Evolutionary conservation across 2,888 invertebrate species (phyloP).

Genomic region (Tinea semifulvella): DNA sequence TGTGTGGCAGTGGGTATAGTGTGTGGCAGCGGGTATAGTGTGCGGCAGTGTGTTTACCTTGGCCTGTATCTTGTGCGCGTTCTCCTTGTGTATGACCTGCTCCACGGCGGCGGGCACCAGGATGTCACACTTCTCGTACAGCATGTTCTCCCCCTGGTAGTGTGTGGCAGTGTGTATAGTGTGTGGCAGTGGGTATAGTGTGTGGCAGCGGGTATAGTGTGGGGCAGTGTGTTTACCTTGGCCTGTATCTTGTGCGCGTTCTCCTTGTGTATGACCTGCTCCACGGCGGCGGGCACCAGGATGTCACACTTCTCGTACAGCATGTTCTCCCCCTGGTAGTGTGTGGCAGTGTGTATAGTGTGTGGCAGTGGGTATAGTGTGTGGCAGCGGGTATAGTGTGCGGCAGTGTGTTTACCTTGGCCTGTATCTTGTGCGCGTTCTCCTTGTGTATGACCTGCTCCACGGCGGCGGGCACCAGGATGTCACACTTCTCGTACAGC

Average conservation of each 20-base stretch:
- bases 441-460: conserved; percentile 93
- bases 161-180: too few species aligned
- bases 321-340: conserved; percentile 82
- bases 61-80: conserved; percentile 89
- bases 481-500: conserved; percentile 92
- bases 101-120: conserved; percentile 96
- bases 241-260: conserved; percentile 92
- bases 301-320: conserved; percentile 95
- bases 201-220: too few species aligned
- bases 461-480: conserved; percentile 94
- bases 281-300: conserved; percentile 94
- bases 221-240: conserved; percentile 81
- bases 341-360: too few species aligned
- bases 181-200: too few species aligned
- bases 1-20: too few species aligned
- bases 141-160: conserved; percentile 82
- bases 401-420: conserved; percentile 84
- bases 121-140: conserved; percentile 95
- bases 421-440: conserved; percentile 90
- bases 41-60: too few species aligned
- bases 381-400: too few species aligned
- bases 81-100: conserved; percentile 90
- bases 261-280: conserved; percentile 90
- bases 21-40: too few species aligned
- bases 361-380: too few species aligned